Conservation (phyloP, 2,797 vertebrate species). For the Gymnothorax reevesii region DNA sequence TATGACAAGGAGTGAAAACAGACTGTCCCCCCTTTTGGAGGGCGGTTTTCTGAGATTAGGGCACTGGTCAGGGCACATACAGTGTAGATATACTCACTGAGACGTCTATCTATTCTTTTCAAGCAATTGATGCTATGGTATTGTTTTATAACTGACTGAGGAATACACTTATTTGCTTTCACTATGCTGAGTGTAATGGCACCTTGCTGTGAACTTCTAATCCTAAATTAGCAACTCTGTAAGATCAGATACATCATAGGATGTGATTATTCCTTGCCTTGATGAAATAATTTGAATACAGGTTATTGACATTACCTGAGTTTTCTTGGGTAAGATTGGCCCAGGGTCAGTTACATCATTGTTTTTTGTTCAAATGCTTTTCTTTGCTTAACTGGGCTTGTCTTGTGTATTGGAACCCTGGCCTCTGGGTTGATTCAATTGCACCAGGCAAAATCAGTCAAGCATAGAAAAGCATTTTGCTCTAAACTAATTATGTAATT, state of each 20-base stretch:
- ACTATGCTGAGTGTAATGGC: background rate
- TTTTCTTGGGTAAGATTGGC: background rate
- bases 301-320: background rate
- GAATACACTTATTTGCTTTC: background rate
- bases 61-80: background rate
- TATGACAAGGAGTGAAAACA: too few relatives aligned
- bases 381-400: too few relatives aligned
- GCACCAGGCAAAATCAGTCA: too few relatives aligned
- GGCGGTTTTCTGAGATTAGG: background rate
- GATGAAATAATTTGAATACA: background rate
- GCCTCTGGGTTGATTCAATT: too few relatives aligned
- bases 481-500: too few relatives aligned
- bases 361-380: too few relatives aligned
- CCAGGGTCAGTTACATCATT: too few relatives aligned
- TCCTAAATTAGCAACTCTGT: background rate
- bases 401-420: too few relatives aligned
- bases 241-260: background rate
- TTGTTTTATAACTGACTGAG: background rate
- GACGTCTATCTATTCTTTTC: conserved; percentile 6
- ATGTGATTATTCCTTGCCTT: background rate
- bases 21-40: background rate
- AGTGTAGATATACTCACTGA: conserved; percentile 13
- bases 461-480: too few relatives aligned
- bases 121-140: conserved; percentile 12
- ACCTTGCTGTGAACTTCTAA: background rate